Base-by-base conservation (phyloP, 2,113 vertebrate species). In the Gallinago undulata region DNA sequence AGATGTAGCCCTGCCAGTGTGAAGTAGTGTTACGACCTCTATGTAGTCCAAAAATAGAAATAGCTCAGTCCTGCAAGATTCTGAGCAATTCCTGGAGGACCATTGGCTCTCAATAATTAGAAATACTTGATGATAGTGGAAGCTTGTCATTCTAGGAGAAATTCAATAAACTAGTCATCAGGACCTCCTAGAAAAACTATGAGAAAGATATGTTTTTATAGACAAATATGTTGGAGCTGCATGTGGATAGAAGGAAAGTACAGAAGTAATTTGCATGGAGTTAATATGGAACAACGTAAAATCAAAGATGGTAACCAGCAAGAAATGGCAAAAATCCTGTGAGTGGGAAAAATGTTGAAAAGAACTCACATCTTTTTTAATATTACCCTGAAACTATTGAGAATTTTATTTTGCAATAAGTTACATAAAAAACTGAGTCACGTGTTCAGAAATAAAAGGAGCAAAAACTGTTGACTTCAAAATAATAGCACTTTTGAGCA, bases 11-110 rank as follows among this genome's bases (percentile, higher is more conserved):
- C 39, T 78, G 55, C 12, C 37, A 48, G n/a, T 3, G 12, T 51
- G 33, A 72, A 45, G 15, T 31, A 28, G 31, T 24, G 11, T 67
- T 55, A 10, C 0, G 0, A 22, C 4, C 13, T 64, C 37, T 27
- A 22, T 13, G 19, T n/a, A 45, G 17, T 45, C 53, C 28, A 84
- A 31, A 63, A 84, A 19, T 10, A 89, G 70, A 84, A 82, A 43
- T 7, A 69, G 6, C 13, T 75, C 28, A 62, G 1, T 85, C 39
- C 31, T 91, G 50, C 24, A 66, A 73, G 33, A 51, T 53, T 11
- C 24, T 89, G 83, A 90, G 48, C 17, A 69, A n/a, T 79, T 87
- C 30, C 14, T 19, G 4, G 53, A 91, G 19, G 35, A 70, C 9
- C 2, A 0, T 1, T 66, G 28, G 12, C 12, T 81, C 12, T 8